These are phyloP conservation scores for Sthenelais limicola DNA, from an alignment of 2,888 invertebrate genomes.

Conservation along the genomic window DNA sequence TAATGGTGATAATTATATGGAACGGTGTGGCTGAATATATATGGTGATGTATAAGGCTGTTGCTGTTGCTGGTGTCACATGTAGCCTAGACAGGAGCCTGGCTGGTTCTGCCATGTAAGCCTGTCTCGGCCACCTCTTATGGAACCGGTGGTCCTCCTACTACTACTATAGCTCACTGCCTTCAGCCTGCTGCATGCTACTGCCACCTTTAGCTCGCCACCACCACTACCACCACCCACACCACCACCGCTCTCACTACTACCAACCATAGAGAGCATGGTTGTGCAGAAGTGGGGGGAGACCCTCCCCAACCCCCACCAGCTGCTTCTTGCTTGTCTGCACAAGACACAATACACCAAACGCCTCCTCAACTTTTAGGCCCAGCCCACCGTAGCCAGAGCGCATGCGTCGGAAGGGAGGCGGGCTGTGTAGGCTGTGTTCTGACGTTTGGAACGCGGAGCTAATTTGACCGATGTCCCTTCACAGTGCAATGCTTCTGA, in stretches of 20 bases:
- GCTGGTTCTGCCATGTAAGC: no score
- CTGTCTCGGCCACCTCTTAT: no score
- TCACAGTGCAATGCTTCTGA: no score
- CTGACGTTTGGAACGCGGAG: background rate
- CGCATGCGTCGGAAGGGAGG: slow-evolving; percentile 9
- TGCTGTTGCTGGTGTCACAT: no score
- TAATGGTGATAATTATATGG: no score
- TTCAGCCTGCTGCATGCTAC: background rate
- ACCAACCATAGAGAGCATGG: background rate
- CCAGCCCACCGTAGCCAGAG: slow-evolving; percentile 2
- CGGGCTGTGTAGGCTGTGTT: background rate
- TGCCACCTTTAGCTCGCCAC: background rate
- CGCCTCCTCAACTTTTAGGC: slow-evolving; percentile 18
- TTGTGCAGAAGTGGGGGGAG: background rate
- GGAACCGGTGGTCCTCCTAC: no score
- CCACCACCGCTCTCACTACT: background rate
- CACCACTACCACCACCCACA: slow-evolving; percentile 5
- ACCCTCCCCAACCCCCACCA: slow-evolving; percentile 12
- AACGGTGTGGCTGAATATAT: no score
- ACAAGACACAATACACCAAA: background rate
- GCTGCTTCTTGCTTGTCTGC: slow-evolving; percentile 28
- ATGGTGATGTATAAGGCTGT: no score
- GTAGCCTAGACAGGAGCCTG: no score
- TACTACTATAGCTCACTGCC: no score
- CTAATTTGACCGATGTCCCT: no score